Conservation (phyloP, 2,113 vertebrate species). For the Pheucticus melanocephalus region DNA sequence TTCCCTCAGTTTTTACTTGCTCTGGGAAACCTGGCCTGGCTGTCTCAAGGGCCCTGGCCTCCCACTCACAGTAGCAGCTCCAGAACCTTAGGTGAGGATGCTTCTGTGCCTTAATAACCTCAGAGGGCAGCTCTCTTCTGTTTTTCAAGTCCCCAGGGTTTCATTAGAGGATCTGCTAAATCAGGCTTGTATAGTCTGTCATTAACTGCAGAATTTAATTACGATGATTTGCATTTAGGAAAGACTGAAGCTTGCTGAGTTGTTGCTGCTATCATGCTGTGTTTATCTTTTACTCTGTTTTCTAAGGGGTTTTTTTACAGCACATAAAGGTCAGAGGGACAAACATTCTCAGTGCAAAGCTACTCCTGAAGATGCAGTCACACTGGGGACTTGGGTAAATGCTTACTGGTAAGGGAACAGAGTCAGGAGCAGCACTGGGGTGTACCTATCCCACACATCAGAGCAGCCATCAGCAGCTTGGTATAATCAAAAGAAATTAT, state of each 20-base stretch:
- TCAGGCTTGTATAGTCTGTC: background rate
- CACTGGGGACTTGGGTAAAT: background rate
- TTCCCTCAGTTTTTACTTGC: background rate
- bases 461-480: background rate
- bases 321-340: background rate
- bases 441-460: background rate
- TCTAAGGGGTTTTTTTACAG: background rate
- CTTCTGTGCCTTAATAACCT: background rate
- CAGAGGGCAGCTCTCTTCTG: background rate
- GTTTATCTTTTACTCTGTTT: background rate
- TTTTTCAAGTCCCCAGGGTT: background rate
- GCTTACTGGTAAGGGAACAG: background rate
- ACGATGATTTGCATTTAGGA: constrained; percentile 28
- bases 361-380: background rate
- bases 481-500: background rate
- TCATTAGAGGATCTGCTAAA: constrained; percentile 57
- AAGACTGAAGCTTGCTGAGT: constrained; percentile 31
- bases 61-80: background rate
- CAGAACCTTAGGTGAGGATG: background rate
- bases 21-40: background rate
- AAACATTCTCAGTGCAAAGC: background rate
- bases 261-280: background rate
- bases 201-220: constrained; percentile 29
- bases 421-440: background rate
- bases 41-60: background rate